Evolutionary conservation across 2,797 vertebrate species (phyloP), one percentile per base, ranked within the genome.

Genomic region (Prunella strophiata): DNA sequence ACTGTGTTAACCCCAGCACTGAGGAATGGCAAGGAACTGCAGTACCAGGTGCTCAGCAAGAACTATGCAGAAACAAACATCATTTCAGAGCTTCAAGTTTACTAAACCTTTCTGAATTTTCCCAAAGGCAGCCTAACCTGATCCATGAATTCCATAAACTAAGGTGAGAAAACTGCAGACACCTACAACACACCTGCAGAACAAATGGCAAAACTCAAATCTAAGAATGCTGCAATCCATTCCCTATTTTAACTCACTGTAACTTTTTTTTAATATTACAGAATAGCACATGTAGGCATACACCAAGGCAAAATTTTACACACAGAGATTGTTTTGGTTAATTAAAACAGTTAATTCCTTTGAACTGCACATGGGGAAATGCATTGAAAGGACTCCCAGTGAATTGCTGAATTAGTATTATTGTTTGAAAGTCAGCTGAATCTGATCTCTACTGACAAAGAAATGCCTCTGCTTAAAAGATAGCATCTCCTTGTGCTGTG

Each of bases 151-250:
- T 79, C 22, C 21, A 27, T 43, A 17, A 58, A 45, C 32, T 16
- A 32, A 40, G 18, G 34, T 63, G 45, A 68, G 34, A 32, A 91
- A 26, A 61, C 30, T 9, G 13, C 26, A 83, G 67, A 76, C n/a
- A 57, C 32, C 29, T 21, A 68, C 1, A 0, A 61, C 43, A 52
- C 0, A 0, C 16, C 30, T 7, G 58, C 43, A 80, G 43, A 85
- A 86, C 25, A 48, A 84, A 66, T 5, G 7, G 36, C 22, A 77
- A 76, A 76, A 54, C 29, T 32, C 26, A 85, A 19, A 73, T 22
- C 27, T 40, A 38, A 65, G 16, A 38, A 66, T 11, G 4, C 7
- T 66, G 16, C 12, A 11, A n/a, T 63, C 82, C 62, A 51, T 11
- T 25, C 7, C 5, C 9, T 67, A 59, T 50, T 63, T 59, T 36